Evolutionary conservation across 1,140 invertebrate genomes (phyloP), one percentile per base, ranked within the genome.

Genomic region (Metopolophium dirhodum): DNA sequence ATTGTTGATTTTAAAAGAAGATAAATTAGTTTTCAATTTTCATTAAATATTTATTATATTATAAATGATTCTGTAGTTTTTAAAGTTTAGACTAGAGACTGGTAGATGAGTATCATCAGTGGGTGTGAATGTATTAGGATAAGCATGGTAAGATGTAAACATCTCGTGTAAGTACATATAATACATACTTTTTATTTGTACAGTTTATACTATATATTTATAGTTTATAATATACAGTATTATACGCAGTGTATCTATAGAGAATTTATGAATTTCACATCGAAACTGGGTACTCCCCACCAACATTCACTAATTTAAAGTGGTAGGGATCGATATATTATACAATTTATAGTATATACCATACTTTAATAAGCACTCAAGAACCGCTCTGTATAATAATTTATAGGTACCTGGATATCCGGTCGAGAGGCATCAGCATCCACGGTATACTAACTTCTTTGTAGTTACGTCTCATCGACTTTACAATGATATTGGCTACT

Each of bases 401-500:
- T 6, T 18, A 45, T 86, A 86, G 2, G 9, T 94, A 94, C 95
- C 95, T 96, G 7, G 94, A 35, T 45, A 94, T 94, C 85, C 94
- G 94, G 87, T 95, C 96, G 7, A 96, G 94, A 82, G 95, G 94
- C 23, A 94, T 94, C 94, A 94, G 95, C 49, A 89, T 94, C 94
- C 93, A 94, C 30, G 97, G 97, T 68, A 97, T 95, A 41, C 96
- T 95, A 2, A 96, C 94, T 93, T 96, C 96, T 90, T 94, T 94
- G 7, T 96, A 94, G 47, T 96, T 96, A 94, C 96, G 95, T 82
- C 97, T 95, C 91, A 97, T 96, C 1, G 97, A 97, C 45, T 95
- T 95, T 57, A 97, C 95, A 94, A 98, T 97, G 94, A 95, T 95
- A 41, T 95, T 95, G 3, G 97, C 97, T 20, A 97, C 97, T 90